Percentiles rank a stretch among this genome's conserved stretches.
phyloP scores from a whole-genome alignment of 2,888 invertebrate genomes.

The Eudasyphora cyanicolor region DNA sequence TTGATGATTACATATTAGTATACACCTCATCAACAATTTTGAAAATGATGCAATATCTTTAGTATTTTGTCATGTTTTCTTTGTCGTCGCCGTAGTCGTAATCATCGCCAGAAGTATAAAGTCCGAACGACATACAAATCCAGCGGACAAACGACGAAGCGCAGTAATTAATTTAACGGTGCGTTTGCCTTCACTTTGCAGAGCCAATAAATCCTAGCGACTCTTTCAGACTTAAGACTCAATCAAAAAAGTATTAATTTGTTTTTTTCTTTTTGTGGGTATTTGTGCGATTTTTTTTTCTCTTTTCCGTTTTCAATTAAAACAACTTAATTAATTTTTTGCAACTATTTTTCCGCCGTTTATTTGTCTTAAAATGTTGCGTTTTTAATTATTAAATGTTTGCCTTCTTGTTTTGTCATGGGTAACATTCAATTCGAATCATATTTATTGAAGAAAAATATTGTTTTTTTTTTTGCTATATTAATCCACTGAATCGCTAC shows the following conservation, averaged over 20 bases:
- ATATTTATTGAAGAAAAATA: constrained; percentile 15
- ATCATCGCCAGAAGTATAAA: constrained; percentile 1
- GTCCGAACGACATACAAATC: not conserved
- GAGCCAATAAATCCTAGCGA: not conserved
- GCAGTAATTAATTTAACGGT: constrained; percentile 21
- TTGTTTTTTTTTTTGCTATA: no score
- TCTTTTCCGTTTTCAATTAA: constrained; percentile 5
- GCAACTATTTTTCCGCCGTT: not conserved
- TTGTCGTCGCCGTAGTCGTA: no score
- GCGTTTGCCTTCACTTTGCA: not conserved
- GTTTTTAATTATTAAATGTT: constrained; percentile 40
- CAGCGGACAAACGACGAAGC: not conserved
- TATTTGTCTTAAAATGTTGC: constrained; percentile 37
- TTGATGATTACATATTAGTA: not conserved
- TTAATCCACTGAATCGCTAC: not conserved
- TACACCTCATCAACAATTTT: not conserved
- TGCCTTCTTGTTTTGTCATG: not conserved
- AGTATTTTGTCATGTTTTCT: constrained; percentile 20
- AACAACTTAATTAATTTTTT: constrained; percentile 31
- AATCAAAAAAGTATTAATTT: constrained; percentile 30
- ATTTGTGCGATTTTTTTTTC: not conserved
- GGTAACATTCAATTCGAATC: not conserved
- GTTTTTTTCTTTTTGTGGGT: no score
- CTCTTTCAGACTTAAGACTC: not conserved
- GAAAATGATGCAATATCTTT: constrained; percentile 29